Base-by-base conservation (phyloP, 1,140 invertebrate species). In the Neodiprion fabricii region DNA sequence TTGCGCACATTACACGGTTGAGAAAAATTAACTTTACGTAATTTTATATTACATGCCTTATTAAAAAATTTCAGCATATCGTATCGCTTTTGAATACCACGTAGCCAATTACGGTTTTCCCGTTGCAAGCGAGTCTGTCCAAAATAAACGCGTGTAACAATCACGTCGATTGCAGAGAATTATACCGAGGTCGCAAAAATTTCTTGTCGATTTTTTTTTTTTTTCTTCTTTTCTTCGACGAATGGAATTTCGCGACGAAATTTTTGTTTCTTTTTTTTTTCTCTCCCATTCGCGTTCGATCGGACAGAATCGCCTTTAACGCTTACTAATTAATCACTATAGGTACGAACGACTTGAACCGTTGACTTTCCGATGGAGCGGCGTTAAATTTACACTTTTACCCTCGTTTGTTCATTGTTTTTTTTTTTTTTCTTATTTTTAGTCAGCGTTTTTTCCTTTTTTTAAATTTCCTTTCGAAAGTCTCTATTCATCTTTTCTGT, bases 81-180 rank as follows among this genome's bases (percentile, higher is more conserved):
- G 80, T 86, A 87, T 87, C 83, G 84, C 83, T 86, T 84, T 83
- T 79, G 82, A 86, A 85, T 85, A 86, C 81, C 83, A 85, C 84
- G 83, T 86, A 85, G 83, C 80, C 81, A 82, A 86, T 85, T 78
- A 80, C 78, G 77, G 77, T 79, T 79, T 75, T 12, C 73, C 28
- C 53, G 28, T 40, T 61, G 11, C 5, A 8, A 61, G 9, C n/a
- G 53, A 9, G 11, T 61, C 53, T 61, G 53, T 61, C 53, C 8
- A 61, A 61, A 4, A 14, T 40, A 40, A 40, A 40, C 28, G 28
- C 28, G 28, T 40, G 5, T 40, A 40, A 40, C 1, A 40, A 40
- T 40, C 28, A 40, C 28, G 28, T 40, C 4, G 2, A 5, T 0
- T 40, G 1, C 1, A 5, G 2, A 40, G 28, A 40, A 40, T 40